A percentile compares a stretch with the other conserved stretches of the same genome.
Conservation (phyloP, 2,113 vertebrate species). For the Istiophorus platypterus region DNA sequence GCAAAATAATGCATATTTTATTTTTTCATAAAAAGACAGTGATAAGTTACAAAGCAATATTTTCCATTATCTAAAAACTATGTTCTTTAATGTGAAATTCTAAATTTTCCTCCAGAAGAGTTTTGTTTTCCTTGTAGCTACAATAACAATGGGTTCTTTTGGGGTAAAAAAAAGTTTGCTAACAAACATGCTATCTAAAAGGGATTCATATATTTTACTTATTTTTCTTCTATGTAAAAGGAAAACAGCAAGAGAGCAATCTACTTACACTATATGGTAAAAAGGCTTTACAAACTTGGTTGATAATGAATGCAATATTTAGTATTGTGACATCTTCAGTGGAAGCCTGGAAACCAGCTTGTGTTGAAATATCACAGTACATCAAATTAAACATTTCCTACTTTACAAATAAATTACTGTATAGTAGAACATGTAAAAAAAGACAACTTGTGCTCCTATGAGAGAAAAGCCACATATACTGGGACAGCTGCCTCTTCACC, state of each 20-base stretch:
- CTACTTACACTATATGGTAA: constrained; percentile 71
- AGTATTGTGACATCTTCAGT: constrained; percentile 65
- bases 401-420: constrained; percentile 82
- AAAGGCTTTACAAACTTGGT: constrained; percentile 77
- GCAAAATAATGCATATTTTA: constrained; percentile 73
- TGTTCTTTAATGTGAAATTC: constrained; percentile 64
- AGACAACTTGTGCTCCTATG: constrained; percentile 59
- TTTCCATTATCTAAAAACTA: constrained; percentile 75
- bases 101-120: constrained; percentile 53
- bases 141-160: constrained; percentile 61
- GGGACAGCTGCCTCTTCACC: constrained; percentile 73
- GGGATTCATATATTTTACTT: constrained; percentile 31
- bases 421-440: constrained; percentile 74
- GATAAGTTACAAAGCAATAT: constrained; percentile 79
- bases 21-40: constrained; percentile 79
- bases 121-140: constrained; percentile 63
- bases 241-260: constrained; percentile 64
- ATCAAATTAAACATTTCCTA: constrained; percentile 70
- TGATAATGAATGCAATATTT: constrained; percentile 62
- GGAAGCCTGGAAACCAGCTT: constrained; percentile 64
- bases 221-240: constrained; percentile 62
- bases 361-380: constrained; percentile 73
- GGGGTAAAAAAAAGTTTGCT: constrained; percentile 48
- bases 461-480: constrained; percentile 71
- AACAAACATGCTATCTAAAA: constrained; percentile 68